These are phyloP conservation scores for Drosophila macrospina DNA, from an alignment of 2,888 invertebrate genomes.

Conservation along the genomic window DNA sequence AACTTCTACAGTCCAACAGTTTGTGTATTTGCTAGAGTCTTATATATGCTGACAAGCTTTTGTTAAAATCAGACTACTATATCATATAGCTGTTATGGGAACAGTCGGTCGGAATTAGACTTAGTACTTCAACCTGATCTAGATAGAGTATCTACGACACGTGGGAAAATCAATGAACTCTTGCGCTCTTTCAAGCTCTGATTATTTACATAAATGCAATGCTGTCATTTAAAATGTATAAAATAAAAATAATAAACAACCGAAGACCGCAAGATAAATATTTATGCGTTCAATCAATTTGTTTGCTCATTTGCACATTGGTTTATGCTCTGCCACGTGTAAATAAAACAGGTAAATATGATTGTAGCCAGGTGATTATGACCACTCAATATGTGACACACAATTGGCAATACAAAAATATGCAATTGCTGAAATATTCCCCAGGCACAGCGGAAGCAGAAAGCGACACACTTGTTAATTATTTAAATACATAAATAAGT, in stretches of 20 bases:
- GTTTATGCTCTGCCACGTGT: not conserved
- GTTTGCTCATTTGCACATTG: slow-evolving; percentile 25
- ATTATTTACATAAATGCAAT: slow-evolving; percentile 13
- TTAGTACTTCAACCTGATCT: too few relatives aligned
- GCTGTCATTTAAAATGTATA: slow-evolving; percentile 10
- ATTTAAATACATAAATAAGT: slow-evolving; percentile 27
- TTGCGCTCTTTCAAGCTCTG: not conserved
- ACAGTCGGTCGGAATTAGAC: too few relatives aligned
- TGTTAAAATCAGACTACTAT: too few relatives aligned
- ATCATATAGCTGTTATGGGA: too few relatives aligned
- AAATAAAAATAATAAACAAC: slow-evolving; percentile 4
- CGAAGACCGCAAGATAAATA: slow-evolving; percentile 24
- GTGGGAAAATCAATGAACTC: not conserved
- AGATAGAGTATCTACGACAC: not conserved
- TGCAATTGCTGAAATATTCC: slow-evolving; percentile 15
- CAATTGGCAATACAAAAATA: slow-evolving; percentile 10
- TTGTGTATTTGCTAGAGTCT: too few relatives aligned
- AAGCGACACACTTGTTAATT: slow-evolving; percentile 40
- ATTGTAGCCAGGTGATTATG: not conserved
- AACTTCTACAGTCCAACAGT: too few relatives aligned
- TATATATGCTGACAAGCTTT: too few relatives aligned
- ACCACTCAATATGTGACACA: not conserved
- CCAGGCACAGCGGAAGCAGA: slow-evolving; percentile 19
- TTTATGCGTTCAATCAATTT: slow-evolving; percentile 17
- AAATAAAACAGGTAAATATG: slow-evolving; percentile 10